Evolutionary conservation across 2,113 vertebrate species (phyloP), one percentile per base, ranked within the genome.

Genomic region (Leptobrachium leishanense): DNA sequence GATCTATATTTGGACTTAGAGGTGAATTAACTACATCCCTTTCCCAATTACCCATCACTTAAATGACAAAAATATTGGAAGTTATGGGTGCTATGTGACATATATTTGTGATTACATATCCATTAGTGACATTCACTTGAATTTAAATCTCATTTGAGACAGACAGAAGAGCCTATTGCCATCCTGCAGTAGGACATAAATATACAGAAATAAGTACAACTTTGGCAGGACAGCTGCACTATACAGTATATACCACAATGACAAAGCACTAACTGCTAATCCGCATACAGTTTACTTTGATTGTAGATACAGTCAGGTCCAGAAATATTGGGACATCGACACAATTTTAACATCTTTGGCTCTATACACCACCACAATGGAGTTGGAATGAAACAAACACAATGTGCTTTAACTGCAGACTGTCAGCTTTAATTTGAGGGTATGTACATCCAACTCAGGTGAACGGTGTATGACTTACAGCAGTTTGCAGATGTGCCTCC

Each of bases 71-170:
- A 50, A 67, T 75, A 67, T 54, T 54, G 50, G 62, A 75, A 65
- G 10, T n/a, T 50, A 53, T 75, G 4, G 42, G 41, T 68, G 42
- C 13, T 43, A n/a, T 39, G 3, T 68, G 75, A 43, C 65, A 59
- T 68, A 68, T 59, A 44, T 77, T 68, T 77, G 66, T 57, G 64
- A 77, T 77, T 44, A 68, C 40, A 77, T 62, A 59, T 59, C 41
- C 53, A 68, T 40, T 68, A 44, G 67, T 59, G 66, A 15, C 53
- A 77, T 44, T 44, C 12, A 68, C 57, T 40, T 68, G 20, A 77
- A 43, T n/a, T 39, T 59, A 69, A 59, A 77, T 59, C 66, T 41
- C 75, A 59, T 41, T 59, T 8, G 15, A 57, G 54, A 39, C 10
- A 53, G 15, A 66, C 62, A 66, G 65, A 43, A 68, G 68, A 40